Percentiles rank a stretch among this genome's conserved stretches.
Conservation (phyloP, 2,113 vertebrate species). For the Trochalopteron elliotii region DNA sequence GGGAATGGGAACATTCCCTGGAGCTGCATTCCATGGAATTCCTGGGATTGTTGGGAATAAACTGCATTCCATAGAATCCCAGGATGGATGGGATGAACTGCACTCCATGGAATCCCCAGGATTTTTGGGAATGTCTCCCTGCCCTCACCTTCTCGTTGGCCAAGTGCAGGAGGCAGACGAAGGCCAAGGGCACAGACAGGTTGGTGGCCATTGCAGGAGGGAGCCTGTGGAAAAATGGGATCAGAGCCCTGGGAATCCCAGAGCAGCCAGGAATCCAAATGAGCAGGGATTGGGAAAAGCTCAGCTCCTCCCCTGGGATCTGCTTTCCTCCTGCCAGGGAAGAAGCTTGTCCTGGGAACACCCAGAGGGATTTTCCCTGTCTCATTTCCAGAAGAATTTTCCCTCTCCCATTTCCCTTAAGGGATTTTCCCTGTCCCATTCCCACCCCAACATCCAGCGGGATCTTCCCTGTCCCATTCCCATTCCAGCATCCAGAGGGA, state of each 20-base stretch:
- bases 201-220: conserved; percentile 86
- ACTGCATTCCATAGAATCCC: background rate
- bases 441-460: background rate
- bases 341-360: background rate
- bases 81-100: background rate
- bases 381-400: too few relatives aligned
- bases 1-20: background rate
- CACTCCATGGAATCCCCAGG: background rate
- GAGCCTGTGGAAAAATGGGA: conserved; percentile 70
- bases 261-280: background rate
- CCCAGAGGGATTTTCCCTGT: background rate
- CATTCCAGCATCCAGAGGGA: too few relatives aligned
- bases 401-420: too few relatives aligned
- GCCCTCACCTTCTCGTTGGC: conserved; percentile 91
- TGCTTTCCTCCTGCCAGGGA: background rate
- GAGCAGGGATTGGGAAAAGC: background rate
- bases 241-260: background rate
- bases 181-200: conserved; percentile 88
- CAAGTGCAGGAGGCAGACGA: conserved; percentile 89
- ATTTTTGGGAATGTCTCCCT: background rate
- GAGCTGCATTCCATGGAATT: background rate
- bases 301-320: background rate
- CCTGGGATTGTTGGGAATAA: background rate
- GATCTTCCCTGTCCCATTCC: too few relatives aligned
- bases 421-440: background rate